Percentiles rank a stretch among this genome's conserved stretches.
These are phyloP conservation scores for Cinara cedri DNA, from an alignment of 2,888 invertebrate genomes.

Conservation along the genomic window DNA sequence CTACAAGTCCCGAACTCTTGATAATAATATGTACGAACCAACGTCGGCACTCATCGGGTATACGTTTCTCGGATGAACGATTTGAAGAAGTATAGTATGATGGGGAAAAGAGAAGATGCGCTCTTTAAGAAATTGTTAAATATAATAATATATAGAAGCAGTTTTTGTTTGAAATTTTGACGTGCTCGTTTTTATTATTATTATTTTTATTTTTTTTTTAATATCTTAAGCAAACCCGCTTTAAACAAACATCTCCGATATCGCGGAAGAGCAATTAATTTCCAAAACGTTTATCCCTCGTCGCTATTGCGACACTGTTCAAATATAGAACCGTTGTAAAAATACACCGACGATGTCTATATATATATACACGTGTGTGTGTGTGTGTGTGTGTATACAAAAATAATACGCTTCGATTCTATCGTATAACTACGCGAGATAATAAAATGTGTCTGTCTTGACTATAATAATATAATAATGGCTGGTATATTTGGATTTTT, in stretches of 20 bases:
- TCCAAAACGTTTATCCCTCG: neutral
- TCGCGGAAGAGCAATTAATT: constrained; percentile 21
- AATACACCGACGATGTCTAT: neutral
- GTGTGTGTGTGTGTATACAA: neutral
- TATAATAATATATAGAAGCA: neutral
- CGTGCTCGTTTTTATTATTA: neutral
- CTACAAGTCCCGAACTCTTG: too few species aligned
- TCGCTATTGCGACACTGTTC: neutral
- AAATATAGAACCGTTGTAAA: constrained; percentile 10
- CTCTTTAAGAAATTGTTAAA: constrained; percentile 1
- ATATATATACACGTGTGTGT: too few species aligned
- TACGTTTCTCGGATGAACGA: too few species aligned
- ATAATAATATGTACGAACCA: too few species aligned
- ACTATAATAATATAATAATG: too few species aligned
- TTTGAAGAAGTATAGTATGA: too few species aligned
- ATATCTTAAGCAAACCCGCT: constrained; percentile 18
- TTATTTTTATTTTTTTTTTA: constrained; percentile 5
- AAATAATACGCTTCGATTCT: neutral
- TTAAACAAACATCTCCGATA: constrained; percentile 2
- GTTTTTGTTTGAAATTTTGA: neutral
- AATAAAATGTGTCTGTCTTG: too few species aligned
- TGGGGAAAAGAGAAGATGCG: too few species aligned
- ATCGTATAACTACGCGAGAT: neutral
- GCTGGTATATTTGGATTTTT: too few species aligned
- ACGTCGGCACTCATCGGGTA: too few species aligned